Percentiles rank a stretch among this genome's conserved stretches.
phyloP scores from a whole-genome alignment of 2,797 vertebrate species.

The Schizopygopsis pylzovi region DNA sequence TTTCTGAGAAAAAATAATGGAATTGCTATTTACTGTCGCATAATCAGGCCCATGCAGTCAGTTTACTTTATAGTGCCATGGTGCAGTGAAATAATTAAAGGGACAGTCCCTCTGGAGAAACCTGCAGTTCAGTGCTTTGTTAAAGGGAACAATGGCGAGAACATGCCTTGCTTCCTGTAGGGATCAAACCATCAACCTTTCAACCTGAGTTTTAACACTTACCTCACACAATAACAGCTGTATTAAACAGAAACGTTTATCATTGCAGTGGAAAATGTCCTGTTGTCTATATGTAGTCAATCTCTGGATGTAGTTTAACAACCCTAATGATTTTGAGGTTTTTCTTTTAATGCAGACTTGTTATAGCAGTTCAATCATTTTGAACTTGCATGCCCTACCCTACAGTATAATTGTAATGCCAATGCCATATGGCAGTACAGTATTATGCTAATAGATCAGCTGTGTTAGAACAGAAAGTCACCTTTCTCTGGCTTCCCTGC shows the following conservation, averaged over 20 bases:
- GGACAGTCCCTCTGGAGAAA: not conserved
- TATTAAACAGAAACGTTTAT: constrained; percentile 51
- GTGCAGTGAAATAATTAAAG: constrained; percentile 2
- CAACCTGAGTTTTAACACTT: not conserved
- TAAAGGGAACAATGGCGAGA: not conserved
- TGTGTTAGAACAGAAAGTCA: constrained; percentile 64
- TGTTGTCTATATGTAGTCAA: constrained; percentile 25
- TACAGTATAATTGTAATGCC: constrained; percentile 37
- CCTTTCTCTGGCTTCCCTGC: constrained; percentile 47
- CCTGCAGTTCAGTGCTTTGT: not conserved
- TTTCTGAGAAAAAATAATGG: not conserved
- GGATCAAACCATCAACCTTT: not conserved
- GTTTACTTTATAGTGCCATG: not conserved
- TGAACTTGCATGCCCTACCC: constrained; percentile 13
- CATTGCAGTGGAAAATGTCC: constrained; percentile 32
- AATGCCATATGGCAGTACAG: constrained; percentile 52
- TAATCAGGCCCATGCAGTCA: not conserved
- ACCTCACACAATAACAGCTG: too few relatives aligned
- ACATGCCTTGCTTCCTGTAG: not conserved
- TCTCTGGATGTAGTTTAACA: constrained; percentile 1
- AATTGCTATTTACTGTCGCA: not conserved
- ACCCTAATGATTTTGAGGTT: not conserved
- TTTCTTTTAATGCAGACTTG: constrained; percentile 1
- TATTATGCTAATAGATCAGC: constrained; percentile 62
- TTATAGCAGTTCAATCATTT: not conserved